Base-by-base conservation (phyloP, 2,797 vertebrate species). In the Catharus ustulatus region DNA sequence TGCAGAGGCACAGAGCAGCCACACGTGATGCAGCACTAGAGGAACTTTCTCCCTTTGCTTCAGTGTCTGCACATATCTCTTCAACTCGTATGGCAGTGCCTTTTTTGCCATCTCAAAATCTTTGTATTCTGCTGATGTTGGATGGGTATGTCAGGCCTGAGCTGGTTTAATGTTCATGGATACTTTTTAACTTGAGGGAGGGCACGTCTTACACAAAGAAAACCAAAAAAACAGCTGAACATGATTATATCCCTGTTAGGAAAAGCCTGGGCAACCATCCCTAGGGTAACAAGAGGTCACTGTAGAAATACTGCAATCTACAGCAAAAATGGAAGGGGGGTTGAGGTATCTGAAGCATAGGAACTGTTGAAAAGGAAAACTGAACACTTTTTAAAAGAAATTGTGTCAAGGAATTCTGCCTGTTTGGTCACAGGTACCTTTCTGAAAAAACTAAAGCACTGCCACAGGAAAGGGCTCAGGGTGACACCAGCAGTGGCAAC, bases 251-350 rank as follows among this genome's bases (percentile, higher is more conserved):
- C 38, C 72, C 71, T 95, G 90, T 88, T 94, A 74, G 63, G 78
- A 87, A 95, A 90, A 89, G 59, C 91, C 92, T 79, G 89, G 94
- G 89, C 52, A 96, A 90, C 87, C 71, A 93, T 93, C 87, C 92
- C 89, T 92, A 90, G 91, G 75, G 77, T 90, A 92, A 96, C 67
- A 64, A 87, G 94, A 92, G 67, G 78, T 90, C 90, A 82, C 84
- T 82, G 89, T 69, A 82, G 77, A 84, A 94, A 92, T 84, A 63
- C 36, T 84, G 71, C 55, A 95, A 77, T 55, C 82, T 94, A 67
- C 75, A 85, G 63, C 49, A 67, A 40, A 52, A 89, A 93, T 87
- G 23, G 36, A 74, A 87, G 55, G 55, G 84, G 8, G 42, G 11
- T 27, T 90, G 74, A 93, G n/a, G 84, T 90, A 62, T 83, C 84